Evolutionary conservation across 2,888 invertebrate species (phyloP).

Genomic region (Pharmacophagus antenor): DNA sequence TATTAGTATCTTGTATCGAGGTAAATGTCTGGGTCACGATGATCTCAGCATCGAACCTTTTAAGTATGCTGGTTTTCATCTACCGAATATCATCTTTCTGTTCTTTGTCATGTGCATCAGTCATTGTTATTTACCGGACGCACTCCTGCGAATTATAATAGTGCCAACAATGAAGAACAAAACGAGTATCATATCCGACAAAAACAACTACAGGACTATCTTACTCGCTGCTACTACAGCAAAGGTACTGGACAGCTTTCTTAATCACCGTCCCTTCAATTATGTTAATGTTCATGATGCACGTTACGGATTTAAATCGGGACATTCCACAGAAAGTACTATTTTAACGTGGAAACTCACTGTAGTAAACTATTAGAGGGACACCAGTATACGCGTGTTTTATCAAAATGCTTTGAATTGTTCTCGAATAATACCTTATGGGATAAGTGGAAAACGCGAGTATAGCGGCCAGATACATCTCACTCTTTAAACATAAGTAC

Average conservation of each 20-base stretch:
- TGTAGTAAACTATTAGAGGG: neutral
- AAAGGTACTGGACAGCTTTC: neutral
- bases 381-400: neutral
- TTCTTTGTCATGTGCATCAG: neutral
- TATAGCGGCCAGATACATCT: neutral
- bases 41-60: too few species aligned
- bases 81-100: too few species aligned
- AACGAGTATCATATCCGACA: neutral
- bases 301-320: neutral
- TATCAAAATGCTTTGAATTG: neutral
- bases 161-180: neutral
- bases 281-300: neutral
- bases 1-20: too few species aligned
- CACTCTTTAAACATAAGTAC: neutral
- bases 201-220: neutral
- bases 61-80: too few species aligned
- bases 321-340: neutral
- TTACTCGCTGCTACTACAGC: neutral
- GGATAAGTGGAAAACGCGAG: neutral
- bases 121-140: neutral
- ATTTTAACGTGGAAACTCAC: neutral
- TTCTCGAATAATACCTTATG: neutral
- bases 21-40: too few species aligned
- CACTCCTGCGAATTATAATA: neutral
- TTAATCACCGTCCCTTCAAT: neutral